A percentile compares a stretch with the other conserved stretches of the same genome.
Evolutionary conservation across 2,797 vertebrate genomes (phyloP).

Genomic region (Florisuga fusca): DNA sequence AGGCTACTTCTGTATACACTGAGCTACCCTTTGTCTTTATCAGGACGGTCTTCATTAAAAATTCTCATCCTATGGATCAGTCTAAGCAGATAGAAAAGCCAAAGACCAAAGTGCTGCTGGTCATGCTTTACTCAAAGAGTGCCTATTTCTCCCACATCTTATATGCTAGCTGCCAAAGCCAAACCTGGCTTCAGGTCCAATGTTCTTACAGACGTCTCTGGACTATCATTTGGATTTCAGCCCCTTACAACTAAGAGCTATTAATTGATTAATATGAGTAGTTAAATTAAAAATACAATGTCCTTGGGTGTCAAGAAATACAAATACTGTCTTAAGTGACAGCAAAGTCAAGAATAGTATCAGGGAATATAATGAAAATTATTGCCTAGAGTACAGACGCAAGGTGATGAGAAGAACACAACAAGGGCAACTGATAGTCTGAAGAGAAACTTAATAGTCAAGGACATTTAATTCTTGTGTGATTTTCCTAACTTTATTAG

Average conservation of each 20-base stretch:
- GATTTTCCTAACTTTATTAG: neutral
- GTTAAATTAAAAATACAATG: neutral
- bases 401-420: neutral
- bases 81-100: neutral
- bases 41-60: neutral
- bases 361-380: neutral
- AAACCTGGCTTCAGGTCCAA: neutral
- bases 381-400: neutral
- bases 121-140: neutral
- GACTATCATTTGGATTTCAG: neutral
- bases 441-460: neutral
- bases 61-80: neutral
- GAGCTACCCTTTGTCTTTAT: neutral
- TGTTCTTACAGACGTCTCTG: neutral
- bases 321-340: neutral
- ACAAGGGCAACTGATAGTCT: neutral
- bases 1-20: neutral
- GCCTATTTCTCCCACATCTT: neutral
- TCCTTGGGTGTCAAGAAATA: neutral
- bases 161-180: neutral
- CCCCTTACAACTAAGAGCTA: neutral
- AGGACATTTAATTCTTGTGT: neutral
- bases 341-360: neutral
- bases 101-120: neutral
- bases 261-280: neutral